A percentile compares a stretch with the other conserved stretches of the same genome.
These are phyloP conservation scores for Cheiracanthium punctorium DNA, from an alignment of 2,888 invertebrate genomes.

Conservation along the genomic window DNA sequence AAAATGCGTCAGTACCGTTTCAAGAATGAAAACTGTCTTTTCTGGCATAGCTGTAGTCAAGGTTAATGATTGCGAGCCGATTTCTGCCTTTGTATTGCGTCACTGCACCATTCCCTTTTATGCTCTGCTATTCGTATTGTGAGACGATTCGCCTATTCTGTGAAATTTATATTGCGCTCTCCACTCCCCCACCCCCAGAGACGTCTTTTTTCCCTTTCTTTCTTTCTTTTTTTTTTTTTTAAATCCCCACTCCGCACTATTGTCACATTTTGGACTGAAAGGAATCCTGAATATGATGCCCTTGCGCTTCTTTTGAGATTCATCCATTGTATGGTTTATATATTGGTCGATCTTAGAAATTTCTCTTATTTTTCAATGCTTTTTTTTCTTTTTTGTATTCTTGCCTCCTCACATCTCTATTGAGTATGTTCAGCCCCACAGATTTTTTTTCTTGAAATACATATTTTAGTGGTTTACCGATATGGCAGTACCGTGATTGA, in stretches of 20 bases:
- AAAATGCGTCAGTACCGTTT: not conserved
- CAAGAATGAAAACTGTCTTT: not conserved
- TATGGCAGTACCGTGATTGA: no score
- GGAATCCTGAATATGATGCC: not conserved
- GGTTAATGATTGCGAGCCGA: constrained; percentile 20
- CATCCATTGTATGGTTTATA: no score
- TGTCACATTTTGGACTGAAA: not conserved
- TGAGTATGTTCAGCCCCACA: no score
- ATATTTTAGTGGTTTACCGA: no score
- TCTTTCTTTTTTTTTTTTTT: not conserved
- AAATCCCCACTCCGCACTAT: not conserved
- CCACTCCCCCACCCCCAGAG: not conserved
- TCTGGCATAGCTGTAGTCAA: not conserved
- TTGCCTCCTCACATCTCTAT: no score
- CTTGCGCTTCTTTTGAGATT: not conserved
- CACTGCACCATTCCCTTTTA: constrained; percentile 1
- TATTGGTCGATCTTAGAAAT: no score
- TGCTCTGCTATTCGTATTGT: not conserved
- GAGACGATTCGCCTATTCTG: not conserved
- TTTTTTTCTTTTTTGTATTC: no score
- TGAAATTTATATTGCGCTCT: no score
- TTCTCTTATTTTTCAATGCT: no score
- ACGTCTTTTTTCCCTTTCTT: no score
- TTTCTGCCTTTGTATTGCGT: constrained; percentile 7
- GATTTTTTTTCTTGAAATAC: no score